Evolutionary conservation across 2,888 invertebrate species (phyloP).

Genomic region (Agonum fuliginosum): DNA sequence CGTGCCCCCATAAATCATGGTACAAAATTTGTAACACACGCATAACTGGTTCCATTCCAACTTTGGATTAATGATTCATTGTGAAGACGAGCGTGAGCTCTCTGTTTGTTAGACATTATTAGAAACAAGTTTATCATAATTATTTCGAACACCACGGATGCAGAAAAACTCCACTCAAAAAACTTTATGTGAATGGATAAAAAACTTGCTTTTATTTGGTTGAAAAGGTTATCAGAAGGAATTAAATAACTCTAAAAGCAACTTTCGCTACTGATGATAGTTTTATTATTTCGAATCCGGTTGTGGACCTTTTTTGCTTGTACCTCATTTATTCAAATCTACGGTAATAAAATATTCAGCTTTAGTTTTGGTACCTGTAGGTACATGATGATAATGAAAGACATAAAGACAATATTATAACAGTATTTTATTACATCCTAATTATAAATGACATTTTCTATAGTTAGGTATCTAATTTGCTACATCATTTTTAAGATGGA

Average conservation of each 20-base stretch:
- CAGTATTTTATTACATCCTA: too few species aligned
- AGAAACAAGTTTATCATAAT: slow-evolving; percentile 56
- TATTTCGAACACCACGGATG: slow-evolving; percentile 12
- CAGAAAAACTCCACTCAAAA: not conserved
- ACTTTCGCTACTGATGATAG: slow-evolving; percentile 24
- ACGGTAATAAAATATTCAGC: not conserved
- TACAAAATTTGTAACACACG: slow-evolving; percentile 52
- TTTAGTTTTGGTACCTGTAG: too few species aligned
- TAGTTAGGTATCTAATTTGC: too few species aligned
- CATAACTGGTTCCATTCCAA: slow-evolving; percentile 38
- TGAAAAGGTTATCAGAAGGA: not conserved
- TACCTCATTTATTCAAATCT: not conserved
- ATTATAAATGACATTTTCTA: too few species aligned
- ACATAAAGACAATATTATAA: too few species aligned
- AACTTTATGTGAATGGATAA: not conserved
- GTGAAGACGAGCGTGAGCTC: not conserved
- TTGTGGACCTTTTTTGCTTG: not conserved
- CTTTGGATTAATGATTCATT: slow-evolving; percentile 22
- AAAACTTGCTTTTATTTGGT: not conserved
- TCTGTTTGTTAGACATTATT: slow-evolving; percentile 48
- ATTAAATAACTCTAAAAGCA: slow-evolving; percentile 9
- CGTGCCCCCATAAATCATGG: slow-evolving; percentile 40
- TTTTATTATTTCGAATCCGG: slow-evolving; percentile 7
- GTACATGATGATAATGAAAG: too few species aligned
- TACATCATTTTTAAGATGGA: too few species aligned